Evolutionary conservation across 2,888 invertebrate species (phyloP), one percentile per base, ranked within the genome.

Genomic region (Crepidodera aurea): DNA sequence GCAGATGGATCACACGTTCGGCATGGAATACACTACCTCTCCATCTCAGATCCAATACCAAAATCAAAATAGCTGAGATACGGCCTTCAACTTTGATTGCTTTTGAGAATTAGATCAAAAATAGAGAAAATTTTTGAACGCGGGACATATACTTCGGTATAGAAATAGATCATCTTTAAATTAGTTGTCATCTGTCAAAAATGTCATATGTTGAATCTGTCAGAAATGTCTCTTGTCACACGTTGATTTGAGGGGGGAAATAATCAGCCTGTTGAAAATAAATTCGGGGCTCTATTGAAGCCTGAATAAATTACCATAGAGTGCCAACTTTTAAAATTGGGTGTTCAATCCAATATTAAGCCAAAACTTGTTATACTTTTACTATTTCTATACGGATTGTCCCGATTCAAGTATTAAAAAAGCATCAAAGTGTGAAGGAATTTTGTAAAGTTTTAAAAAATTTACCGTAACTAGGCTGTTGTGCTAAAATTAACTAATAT

Each of bases 1-100:
- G 5, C 78, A 79, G 46, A 67, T 78, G 66, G 78, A 79, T 50
- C 76, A 76, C 54, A 60, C 71, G 6, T 76, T 77, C 64, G 75
- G 76, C 59, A 78, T 81, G 77, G 80, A 81, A 55, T 81, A 79
- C 66, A 71, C 75, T 15, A 79, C 78, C 68, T 71, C 76, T 40
- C 78, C 78, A 63, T 51, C 65, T 54, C 78, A 79, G 70, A 76
- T 77, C 60, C 80, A 79, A 68, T 80, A 80, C 68, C 79, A 78
- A 55, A 79, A 79, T 68, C 79, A 79, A 66, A 77, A 77, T 62
- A 79, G 79, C 78, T 79, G 79, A 79, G 78, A 79, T 62, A 68
- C 71, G 70, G 71, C 73, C 66, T 72, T 72, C 63, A 74, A 75
- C 66, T 75, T 76, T 68, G 75, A 76, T 62, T 74, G 73, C 69